Evolutionary conservation across 2,113 vertebrate genomes (phyloP).

Genomic region (Caracal caracal): DNA sequence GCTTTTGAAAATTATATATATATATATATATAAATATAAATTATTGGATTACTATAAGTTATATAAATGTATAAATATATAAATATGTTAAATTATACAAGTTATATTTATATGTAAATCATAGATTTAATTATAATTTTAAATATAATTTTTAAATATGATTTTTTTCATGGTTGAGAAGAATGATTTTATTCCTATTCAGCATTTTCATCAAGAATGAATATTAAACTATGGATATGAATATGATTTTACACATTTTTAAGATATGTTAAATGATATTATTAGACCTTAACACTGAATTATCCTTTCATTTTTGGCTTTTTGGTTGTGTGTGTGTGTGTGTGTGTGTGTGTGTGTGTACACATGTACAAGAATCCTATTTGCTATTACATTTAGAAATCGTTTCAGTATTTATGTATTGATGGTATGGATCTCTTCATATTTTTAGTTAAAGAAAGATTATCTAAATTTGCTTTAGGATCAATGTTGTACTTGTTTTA

Average conservation of each 20-base stretch:
- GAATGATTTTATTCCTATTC: neutral
- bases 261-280: neutral
- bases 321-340: neutral
- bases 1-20: neutral
- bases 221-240: neutral
- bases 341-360: neutral
- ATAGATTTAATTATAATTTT: neutral
- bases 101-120: neutral
- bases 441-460: neutral
- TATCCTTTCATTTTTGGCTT: neutral
- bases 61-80: neutral
- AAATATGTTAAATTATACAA: neutral
- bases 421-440: neutral
- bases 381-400: neutral
- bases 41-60: no score
- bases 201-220: neutral
- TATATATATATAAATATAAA: neutral
- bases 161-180: neutral
- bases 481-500: neutral
- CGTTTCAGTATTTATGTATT: neutral
- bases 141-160: neutral
- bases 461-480: neutral
- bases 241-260: neutral
- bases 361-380: neutral
- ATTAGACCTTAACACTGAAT: neutral